Percentiles rank a stretch among this genome's conserved stretches.
Evolutionary conservation across 2,888 invertebrate species (phyloP).

Genomic region (Lingula anatina): DNA sequence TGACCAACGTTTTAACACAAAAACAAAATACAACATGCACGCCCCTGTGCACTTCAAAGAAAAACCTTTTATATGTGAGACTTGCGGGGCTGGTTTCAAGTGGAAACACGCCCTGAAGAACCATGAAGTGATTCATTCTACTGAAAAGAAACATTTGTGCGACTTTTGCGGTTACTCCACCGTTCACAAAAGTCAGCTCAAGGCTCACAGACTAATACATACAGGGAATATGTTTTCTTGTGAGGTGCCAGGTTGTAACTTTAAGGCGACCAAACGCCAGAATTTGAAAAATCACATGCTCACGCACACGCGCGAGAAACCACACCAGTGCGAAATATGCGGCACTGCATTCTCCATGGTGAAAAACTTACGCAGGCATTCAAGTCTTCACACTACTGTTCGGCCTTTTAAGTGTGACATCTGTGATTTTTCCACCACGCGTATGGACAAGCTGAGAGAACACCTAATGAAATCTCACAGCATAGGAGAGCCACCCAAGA

Average conservation of each 20-base stretch:
- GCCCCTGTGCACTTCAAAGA: conserved; percentile 58
- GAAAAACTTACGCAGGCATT: conserved; percentile 56
- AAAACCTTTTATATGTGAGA: conserved; percentile 57
- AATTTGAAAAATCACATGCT: conserved; percentile 58
- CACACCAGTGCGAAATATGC: conserved; percentile 60
- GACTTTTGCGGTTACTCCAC: conserved; percentile 60
- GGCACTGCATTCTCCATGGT: conserved; percentile 59
- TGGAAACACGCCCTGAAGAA: conserved; percentile 60
- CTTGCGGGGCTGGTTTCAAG: conserved; percentile 58
- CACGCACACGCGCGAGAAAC: conserved; percentile 58
- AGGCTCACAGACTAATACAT: conserved; percentile 57
- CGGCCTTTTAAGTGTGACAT: conserved; percentile 47
- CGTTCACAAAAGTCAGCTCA: conserved; percentile 58
- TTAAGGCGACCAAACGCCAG: conserved; percentile 56
- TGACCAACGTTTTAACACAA: conserved; percentile 55
- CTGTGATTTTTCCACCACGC: conserved; percentile 55
- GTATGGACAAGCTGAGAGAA: conserved; percentile 58
- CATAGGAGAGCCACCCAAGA: conserved; percentile 32
- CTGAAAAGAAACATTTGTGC: conserved; percentile 59
- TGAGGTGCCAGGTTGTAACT: conserved; percentile 53
- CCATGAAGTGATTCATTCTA: conserved; percentile 51
- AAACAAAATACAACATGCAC: conserved; percentile 55
- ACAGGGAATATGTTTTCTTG: conserved; percentile 57
- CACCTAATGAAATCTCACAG: conserved; percentile 52
- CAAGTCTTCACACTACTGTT: conserved; percentile 40